Evolutionary conservation across 2,797 vertebrate species (phyloP).

Genomic region (Tamandua tetradactyla): DNA sequence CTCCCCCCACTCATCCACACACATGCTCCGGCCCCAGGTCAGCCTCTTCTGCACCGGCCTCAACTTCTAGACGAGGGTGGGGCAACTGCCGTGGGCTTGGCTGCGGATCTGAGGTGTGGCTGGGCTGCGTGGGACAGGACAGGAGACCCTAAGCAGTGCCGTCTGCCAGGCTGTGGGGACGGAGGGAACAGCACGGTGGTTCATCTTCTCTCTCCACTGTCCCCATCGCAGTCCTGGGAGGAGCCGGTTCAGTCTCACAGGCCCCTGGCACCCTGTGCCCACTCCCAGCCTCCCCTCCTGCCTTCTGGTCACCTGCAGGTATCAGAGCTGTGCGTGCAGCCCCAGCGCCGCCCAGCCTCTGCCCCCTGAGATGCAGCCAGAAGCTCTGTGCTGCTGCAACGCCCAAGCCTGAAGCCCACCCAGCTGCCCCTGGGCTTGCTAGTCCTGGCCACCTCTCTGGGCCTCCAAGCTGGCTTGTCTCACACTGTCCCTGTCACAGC

Average conservation of each 20-base stretch:
- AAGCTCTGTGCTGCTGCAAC: not conserved
- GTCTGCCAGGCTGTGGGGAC: not conserved
- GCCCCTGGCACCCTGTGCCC: slow-evolving; percentile 56
- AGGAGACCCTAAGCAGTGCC: not conserved
- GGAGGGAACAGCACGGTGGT: not conserved
- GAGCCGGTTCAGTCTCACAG: not conserved
- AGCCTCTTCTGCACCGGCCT: not conserved
- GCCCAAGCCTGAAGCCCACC: not conserved
- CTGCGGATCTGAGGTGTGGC: not conserved
- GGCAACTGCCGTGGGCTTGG: not conserved
- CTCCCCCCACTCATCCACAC: not conserved
- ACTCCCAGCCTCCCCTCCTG: slow-evolving; percentile 32
- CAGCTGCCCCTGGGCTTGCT: not conserved
- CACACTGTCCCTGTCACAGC: not conserved
- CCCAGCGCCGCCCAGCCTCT: not conserved
- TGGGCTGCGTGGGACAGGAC: not conserved
- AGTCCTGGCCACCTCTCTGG: not conserved
- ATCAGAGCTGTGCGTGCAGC: not conserved
- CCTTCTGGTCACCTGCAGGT: not conserved
- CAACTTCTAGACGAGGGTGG: not conserved
- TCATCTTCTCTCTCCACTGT: not conserved
- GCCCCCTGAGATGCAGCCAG: not conserved
- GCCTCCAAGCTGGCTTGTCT: not conserved
- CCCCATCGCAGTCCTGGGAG: not conserved
- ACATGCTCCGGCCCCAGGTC: not conserved